Evolutionary conservation across 2,113 vertebrate species (phyloP).

Genomic region (Eulacestoma nigropectus): DNA sequence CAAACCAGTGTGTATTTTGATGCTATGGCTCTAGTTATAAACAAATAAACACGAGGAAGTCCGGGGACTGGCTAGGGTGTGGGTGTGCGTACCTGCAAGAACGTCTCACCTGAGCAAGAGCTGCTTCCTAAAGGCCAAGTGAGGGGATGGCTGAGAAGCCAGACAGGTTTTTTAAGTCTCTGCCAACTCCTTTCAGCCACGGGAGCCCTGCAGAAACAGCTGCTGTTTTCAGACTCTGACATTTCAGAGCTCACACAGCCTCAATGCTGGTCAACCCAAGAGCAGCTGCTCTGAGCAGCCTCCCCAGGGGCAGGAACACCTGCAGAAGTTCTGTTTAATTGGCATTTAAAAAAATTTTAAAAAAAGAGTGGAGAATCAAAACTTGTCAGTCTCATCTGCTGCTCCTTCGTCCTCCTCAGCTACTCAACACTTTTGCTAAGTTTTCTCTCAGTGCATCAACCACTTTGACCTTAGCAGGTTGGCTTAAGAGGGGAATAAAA

Average conservation of each 20-base stretch:
- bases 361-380: background rate
- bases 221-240: background rate
- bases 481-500: background rate
- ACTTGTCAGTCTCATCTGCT: background rate
- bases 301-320: background rate
- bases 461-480: rapidly evolving
- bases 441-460: background rate
- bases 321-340: background rate
- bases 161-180: background rate
- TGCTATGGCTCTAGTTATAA: background rate
- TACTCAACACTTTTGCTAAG: background rate
- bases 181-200: background rate
- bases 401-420: background rate
- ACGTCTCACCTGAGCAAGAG: background rate
- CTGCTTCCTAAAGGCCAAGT: background rate
- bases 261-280: background rate
- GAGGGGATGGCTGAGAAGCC: background rate
- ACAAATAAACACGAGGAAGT: background rate
- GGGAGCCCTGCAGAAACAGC: background rate
- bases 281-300: background rate
- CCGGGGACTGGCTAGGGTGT: background rate
- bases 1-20: background rate
- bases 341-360: background rate
- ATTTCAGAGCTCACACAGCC: background rate
- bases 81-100: background rate